Base-by-base conservation (phyloP, 2,888 invertebrate species). In the Spisula subtruncata region DNA sequence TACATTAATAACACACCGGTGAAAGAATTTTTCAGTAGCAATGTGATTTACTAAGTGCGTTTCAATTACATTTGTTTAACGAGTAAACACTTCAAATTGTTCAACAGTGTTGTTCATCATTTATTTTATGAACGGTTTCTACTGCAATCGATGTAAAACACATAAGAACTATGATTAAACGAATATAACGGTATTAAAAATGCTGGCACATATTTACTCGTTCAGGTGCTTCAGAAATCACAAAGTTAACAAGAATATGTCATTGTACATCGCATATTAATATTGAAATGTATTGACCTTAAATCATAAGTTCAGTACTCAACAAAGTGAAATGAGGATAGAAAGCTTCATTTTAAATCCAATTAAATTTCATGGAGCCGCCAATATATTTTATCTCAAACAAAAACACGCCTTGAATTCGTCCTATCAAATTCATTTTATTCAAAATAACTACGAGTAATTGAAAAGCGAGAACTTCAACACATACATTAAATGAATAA, bases 11-110 rank as follows among this genome's bases (percentile, higher is more conserved):
- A 35, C 75, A 32, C 35, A 0, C 35, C 35, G 25, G 10, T 29
- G 71, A 32, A 14, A 32, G 32, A 18, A 16, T 8, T 29, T 29
- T 10, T 35, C 32, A 0, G 32, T 32, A 32, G 0, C 29, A 35
- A 32, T 18, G 35, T 35, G 75, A 16, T 75, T 75, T 16, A 18
- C 35, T 18, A 75, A 75, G 75, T 35, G 32, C 75, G 75, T 75
- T 75, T 75, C 75, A 16, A 75, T 75, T 35, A 32, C 29, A 18
- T 75, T 75, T 75, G 75, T 75, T 35, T 75, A 25, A 32, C 75
- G 18, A 75, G 32, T 75, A 75, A 75, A 75, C 75, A 75, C 75
- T 75, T n/a, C 32, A 2, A 75, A 32, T 35, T 75, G 18, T 32
- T 35, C 14, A 32, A 18, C 29, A 32, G 29, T 75, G 75, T 75